Evolutionary conservation across 2,797 vertebrate genomes (phyloP).

Genomic region (Sylvia borin): DNA sequence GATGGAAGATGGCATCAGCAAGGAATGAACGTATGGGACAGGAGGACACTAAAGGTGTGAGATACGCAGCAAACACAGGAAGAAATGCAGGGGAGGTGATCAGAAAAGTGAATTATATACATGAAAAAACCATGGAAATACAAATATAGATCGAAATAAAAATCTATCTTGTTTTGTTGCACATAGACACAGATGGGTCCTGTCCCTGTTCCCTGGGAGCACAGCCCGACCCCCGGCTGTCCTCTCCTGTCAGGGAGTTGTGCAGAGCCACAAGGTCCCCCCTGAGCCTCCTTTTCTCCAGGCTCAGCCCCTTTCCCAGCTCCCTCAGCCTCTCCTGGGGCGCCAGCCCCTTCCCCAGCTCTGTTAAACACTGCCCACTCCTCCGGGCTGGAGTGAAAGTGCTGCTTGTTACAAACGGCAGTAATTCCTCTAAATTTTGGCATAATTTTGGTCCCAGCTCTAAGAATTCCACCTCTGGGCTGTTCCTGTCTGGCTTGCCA

Average conservation of each 20-base stretch:
- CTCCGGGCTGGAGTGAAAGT: not conserved
- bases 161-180: not conserved
- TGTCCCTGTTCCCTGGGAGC: not conserved
- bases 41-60: not conserved
- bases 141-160: no score
- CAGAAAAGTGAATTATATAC: not conserved
- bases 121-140: not conserved
- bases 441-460: not conserved
- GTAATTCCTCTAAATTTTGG: not conserved
- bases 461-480: not conserved
- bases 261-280: not conserved
- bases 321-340: not conserved
- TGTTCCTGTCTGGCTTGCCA: conserved; percentile 16
- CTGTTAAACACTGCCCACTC: not conserved
- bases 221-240: rapidly evolving
- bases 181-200: not conserved
- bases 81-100: not conserved
- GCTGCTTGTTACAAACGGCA: not conserved
- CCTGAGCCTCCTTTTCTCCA: not conserved
- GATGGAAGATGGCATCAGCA: not conserved
- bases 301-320: not conserved
- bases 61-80: not conserved
- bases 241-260: not conserved
- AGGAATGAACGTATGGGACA: not conserved
- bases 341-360: not conserved